Evolutionary conservation across 2,888 invertebrate genomes (phyloP).

Genomic region (Leptinotarsa haldemani): DNA sequence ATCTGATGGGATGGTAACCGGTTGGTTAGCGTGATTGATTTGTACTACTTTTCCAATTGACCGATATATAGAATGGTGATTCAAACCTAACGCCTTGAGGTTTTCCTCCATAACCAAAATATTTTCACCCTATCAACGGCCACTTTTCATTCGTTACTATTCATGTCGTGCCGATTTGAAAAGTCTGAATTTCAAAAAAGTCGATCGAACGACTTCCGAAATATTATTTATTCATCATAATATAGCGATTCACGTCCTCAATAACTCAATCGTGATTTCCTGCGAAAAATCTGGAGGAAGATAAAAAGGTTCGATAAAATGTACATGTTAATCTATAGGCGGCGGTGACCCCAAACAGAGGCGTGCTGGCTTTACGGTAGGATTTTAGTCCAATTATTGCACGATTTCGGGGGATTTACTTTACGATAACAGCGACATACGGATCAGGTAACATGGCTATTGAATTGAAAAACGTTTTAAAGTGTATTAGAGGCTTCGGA

Average conservation of each 20-base stretch:
- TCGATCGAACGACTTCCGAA: conserved; percentile 16
- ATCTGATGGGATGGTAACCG: too few species aligned
- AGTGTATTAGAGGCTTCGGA: too few species aligned
- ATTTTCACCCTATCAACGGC: too few species aligned
- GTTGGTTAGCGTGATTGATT: too few species aligned
- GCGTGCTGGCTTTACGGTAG: not conserved
- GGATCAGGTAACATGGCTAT: not conserved
- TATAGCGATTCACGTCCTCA: conserved; percentile 30
- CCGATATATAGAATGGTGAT: too few species aligned
- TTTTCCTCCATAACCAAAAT: too few species aligned
- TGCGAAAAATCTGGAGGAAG: conserved; percentile 32
- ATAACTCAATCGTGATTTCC: conserved; percentile 40
- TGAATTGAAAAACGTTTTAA: not conserved
- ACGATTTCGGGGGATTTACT: not conserved
- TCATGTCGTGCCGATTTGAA: not conserved
- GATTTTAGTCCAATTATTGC: not conserved
- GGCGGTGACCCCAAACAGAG: conserved; percentile 3
- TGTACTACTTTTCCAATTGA: too few species aligned
- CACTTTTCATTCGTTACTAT: not conserved
- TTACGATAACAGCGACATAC: too few species aligned
- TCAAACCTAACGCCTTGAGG: too few species aligned
- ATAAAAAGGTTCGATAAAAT: conserved; percentile 43
- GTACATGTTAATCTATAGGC: conserved; percentile 43
- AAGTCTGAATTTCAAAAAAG: not conserved
- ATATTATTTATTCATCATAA: conserved; percentile 24